Evolutionary conservation across 2,797 vertebrate species (phyloP), one percentile per base, ranked within the genome.

Genomic region (Sebastes diaconus): DNA sequence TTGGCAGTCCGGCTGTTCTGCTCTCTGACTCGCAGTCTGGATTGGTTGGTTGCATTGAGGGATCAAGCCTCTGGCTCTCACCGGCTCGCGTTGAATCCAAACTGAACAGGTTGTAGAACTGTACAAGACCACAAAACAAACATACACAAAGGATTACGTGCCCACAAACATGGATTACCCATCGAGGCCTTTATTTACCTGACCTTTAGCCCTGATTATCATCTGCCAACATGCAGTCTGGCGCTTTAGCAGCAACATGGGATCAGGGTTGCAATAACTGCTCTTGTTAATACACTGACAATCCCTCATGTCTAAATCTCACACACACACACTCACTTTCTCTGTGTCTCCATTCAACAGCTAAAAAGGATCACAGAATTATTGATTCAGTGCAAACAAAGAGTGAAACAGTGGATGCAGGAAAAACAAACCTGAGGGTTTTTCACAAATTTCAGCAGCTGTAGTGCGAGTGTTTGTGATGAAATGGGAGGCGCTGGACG

Each of bases 301-400:
- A 46, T 80, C 60, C 13, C 8, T 72, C 6, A 3, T 36, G 22
- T 68, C n/a, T 46, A 46, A 46, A 7, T 65, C 30, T 54, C 32
- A 20, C 54, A 8, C 60, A 27, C 61, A 22, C 32, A 34, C 60
- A 27, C 61, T 18, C 46, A 34, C 24, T 57, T 30, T 57, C 25
- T 54, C 9, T 54, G 6, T 66, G 14, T 55, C 16, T 29, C 50
- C 42, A 75, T 84, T 72, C 61, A 73, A 84, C 74, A 83, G 32
- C 39, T 55, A 65, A 78, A 83, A 71, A 52, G 32, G 32, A 73
- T 75, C 42, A 79, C n/a, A 73, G 30, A 74, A 32, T 75, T 46
- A 88, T 90, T 27, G 83, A 92, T 86, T 77, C 30, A 10, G 22
- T 24, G 25, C 63, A 81, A 84, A 90, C 75, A 90, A 85, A 88